These are phyloP conservation scores for Lithosia quadra DNA, from an alignment of 2,888 invertebrate genomes.

Conservation along the genomic window DNA sequence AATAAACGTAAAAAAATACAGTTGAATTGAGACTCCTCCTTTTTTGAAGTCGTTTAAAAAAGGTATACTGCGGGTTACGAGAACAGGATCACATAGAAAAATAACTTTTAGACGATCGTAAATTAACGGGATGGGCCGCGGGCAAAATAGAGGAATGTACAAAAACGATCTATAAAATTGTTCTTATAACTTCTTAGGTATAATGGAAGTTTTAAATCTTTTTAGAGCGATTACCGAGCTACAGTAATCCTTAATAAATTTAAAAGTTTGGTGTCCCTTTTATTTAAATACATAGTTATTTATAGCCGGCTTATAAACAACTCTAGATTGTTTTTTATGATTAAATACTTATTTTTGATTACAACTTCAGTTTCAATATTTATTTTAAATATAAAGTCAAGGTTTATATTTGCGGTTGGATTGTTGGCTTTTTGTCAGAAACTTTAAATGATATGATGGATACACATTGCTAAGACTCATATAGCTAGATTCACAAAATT, in stretches of 20 bases:
- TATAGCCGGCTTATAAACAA: neutral
- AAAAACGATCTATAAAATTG: neutral
- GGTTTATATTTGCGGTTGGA: neutral
- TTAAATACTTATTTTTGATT: neutral
- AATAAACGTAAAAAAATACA: too few relatives aligned
- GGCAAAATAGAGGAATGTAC: neutral
- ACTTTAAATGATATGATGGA: too few relatives aligned
- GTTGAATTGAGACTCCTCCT: too few relatives aligned
- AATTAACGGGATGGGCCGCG: neutral
- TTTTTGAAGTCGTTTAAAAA: too few relatives aligned
- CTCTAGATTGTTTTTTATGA: neutral
- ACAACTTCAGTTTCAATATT: neutral
- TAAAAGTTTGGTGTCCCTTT: neutral
- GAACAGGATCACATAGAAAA: too few relatives aligned
- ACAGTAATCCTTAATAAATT: constrained; percentile 4
- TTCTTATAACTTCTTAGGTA: neutral
- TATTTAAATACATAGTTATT: neutral
- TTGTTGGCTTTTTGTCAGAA: too few relatives aligned
- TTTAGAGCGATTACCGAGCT: neutral
- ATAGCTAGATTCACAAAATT: too few relatives aligned
- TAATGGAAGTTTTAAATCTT: neutral
- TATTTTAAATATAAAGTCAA: neutral
- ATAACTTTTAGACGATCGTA: constrained; percentile 1
- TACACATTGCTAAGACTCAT: too few relatives aligned
- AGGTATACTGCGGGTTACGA: too few relatives aligned